A percentile compares a stretch with the other conserved stretches of the same genome.
phyloP scores from a whole-genome alignment of 2,888 invertebrate species.

The Leptinotarsa juncta region DNA sequence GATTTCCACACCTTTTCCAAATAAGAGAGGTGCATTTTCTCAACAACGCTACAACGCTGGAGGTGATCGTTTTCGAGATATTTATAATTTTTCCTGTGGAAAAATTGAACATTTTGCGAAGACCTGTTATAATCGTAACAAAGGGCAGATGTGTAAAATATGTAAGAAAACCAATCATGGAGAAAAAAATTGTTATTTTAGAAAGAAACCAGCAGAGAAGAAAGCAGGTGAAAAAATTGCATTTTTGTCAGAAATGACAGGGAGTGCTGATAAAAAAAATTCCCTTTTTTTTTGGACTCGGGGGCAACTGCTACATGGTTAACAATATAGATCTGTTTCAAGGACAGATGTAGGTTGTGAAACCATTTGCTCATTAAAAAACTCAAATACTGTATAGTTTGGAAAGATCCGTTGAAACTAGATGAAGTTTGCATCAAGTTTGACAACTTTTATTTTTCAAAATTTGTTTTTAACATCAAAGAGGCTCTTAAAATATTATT shows the following conservation, averaged over 20 bases:
- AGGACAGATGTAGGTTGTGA: not conserved
- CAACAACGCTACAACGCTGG: no score
- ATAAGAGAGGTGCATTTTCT: no score
- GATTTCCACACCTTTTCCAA: no score
- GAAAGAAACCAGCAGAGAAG: not conserved
- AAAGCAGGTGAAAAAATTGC: not conserved
- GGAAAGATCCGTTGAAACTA: no score
- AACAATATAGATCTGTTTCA: conserved; percentile 5
- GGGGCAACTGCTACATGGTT: not conserved
- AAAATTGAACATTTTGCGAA: not conserved
- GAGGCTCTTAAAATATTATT: no score
- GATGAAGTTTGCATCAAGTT: no score
- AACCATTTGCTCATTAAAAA: no score
- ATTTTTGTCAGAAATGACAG: not conserved
- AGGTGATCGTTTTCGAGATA: no score
- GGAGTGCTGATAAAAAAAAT: not conserved
- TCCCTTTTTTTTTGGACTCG: not conserved
- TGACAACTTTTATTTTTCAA: no score
- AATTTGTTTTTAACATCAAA: no score
- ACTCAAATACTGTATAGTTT: no score
- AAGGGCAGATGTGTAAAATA: not conserved
- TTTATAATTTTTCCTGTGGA: not conserved
- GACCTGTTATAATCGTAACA: not conserved
- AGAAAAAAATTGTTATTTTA: not conserved
- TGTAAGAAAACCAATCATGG: not conserved